These are phyloP conservation scores for Sinonovacula constricta DNA, from an alignment of 1,140 invertebrate genomes.

Conservation along the genomic window DNA sequence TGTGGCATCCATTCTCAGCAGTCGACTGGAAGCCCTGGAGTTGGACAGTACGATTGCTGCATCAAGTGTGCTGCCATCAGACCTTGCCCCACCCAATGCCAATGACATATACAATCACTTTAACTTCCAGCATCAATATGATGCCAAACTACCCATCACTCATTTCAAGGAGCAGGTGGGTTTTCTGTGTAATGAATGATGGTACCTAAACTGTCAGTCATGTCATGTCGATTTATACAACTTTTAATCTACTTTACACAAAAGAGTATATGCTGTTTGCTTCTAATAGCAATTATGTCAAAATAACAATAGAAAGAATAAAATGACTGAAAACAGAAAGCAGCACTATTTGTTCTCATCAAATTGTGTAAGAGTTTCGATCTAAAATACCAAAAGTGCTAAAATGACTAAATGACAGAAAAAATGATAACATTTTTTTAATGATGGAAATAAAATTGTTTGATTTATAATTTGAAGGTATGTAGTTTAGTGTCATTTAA, in stretches of 20 bases:
- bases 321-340: background rate
- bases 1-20: conserved; percentile 20
- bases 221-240: background rate
- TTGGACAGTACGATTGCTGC: conserved; percentile 62
- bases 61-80: conserved; percentile 57
- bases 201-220: background rate
- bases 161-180: conserved; percentile 68
- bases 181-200: background rate
- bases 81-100: conserved; percentile 65
- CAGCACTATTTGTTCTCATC: background rate
- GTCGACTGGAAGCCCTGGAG: conserved; percentile 55
- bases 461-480: no score
- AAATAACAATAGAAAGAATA: background rate
- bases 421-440: no score
- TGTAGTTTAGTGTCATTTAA: no score
- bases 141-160: conserved; percentile 68
- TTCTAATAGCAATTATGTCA: background rate
- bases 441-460: no score
- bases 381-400: no score
- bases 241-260: no score
- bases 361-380: background rate
- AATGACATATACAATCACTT: conserved; percentile 74
- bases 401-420: no score
- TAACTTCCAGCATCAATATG: conserved; percentile 67
- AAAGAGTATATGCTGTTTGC: background rate